These are phyloP conservation scores for Synodontis membranacea DNA, from an alignment of 2,113 vertebrate genomes.

Conservation along the genomic window DNA sequence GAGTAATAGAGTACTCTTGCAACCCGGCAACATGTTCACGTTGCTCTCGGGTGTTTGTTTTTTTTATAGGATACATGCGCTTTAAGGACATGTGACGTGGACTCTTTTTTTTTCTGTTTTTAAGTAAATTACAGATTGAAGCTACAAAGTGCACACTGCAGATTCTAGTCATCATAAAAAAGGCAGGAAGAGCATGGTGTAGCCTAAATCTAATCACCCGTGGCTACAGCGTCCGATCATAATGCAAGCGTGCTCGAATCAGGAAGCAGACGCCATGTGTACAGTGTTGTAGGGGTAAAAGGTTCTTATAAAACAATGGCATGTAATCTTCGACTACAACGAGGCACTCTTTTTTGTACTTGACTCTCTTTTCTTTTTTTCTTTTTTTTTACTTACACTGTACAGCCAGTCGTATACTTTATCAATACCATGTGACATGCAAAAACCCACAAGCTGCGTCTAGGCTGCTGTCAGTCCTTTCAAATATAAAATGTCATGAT, in stretches of 20 bases:
- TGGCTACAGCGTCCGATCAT: background rate
- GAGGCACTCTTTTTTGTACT: no score
- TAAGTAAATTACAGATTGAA: constrained; percentile 11
- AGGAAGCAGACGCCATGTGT: background rate
- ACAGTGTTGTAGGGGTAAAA: background rate
- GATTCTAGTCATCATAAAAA: background rate
- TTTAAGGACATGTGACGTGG: background rate
- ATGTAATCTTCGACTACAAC: background rate
- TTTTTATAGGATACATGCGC: background rate
- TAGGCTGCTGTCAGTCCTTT: background rate
- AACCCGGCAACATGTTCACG: background rate
- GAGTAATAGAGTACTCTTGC: background rate
- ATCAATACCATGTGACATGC: background rate
- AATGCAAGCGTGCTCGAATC: background rate
- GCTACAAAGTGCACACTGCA: background rate
- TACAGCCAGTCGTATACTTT: constrained; percentile 22
- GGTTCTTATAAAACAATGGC: background rate
- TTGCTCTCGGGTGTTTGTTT: background rate
- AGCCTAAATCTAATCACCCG: background rate
- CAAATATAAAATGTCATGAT: constrained; percentile 43
- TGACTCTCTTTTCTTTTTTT: no score
- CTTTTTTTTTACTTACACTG: background rate
- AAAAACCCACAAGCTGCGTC: background rate
- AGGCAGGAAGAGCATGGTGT: background rate
- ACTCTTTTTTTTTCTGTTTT: background rate